These are phyloP conservation scores for Abramis brama DNA, from an alignment of 2,113 vertebrate species.

Conservation along the genomic window DNA sequence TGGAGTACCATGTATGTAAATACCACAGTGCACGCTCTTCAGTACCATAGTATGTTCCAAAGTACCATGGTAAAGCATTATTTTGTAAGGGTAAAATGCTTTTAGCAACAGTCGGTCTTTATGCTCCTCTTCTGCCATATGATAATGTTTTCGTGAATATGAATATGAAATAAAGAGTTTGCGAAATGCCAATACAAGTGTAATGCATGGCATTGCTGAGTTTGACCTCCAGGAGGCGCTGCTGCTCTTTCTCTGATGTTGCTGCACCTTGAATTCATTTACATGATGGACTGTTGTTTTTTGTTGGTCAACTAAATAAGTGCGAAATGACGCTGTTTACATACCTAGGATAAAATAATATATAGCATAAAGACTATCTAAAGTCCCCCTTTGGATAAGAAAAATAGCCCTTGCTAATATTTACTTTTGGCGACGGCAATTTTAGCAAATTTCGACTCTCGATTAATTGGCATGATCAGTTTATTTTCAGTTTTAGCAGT, in stretches of 20 bases:
- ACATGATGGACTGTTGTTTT: background rate
- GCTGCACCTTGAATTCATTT: background rate
- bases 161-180: background rate
- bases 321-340: background rate
- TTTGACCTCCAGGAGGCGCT: conserved; percentile 1
- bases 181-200: too few species aligned
- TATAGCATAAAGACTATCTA: background rate
- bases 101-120: background rate
- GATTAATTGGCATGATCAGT: background rate
- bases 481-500: background rate
- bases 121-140: background rate
- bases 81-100: background rate
- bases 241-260: conserved; percentile 9
- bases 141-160: background rate
- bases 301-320: background rate
- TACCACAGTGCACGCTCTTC: background rate
- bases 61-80: background rate
- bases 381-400: background rate
- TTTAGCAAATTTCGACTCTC: background rate
- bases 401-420: background rate
- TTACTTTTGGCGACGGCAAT: background rate
- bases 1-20: background rate
- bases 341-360: background rate
- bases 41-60: background rate
- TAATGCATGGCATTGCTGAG: background rate